phyloP scores from a whole-genome alignment of 30 jellyfish, hydroid and myxozoan genomes.

The Turritopsis dohrnii region DNA sequence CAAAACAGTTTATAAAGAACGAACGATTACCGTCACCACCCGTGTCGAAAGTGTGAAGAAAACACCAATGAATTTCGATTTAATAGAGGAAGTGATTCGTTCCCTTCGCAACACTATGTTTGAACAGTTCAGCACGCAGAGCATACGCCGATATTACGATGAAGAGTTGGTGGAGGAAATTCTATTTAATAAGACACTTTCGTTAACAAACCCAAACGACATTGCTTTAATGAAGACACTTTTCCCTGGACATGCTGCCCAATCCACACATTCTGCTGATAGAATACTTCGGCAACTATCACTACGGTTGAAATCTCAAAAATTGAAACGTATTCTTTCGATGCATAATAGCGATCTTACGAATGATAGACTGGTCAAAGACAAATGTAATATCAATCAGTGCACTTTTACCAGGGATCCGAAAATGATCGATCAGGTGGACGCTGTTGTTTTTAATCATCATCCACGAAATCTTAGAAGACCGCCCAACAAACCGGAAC shows the following conservation, averaged over 20 bases:
- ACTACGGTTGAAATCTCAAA: neutral
- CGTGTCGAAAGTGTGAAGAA: too few relatives aligned
- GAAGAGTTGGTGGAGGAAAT: neutral
- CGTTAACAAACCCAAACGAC: neutral
- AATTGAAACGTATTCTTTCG: neutral
- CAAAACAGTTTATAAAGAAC: neutral
- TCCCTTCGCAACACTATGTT: neutral
- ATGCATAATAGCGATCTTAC: neutral
- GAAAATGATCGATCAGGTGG: neutral
- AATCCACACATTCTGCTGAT: neutral
- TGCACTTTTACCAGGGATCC: slow-evolving; percentile 5
- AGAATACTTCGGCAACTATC: neutral
- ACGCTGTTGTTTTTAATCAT: neutral
- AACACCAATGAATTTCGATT: neutral
- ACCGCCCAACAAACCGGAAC: neutral
- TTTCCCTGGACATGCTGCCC: neutral
- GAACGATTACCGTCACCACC: neutral
- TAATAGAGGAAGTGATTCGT: neutral
- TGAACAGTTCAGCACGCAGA: neutral
- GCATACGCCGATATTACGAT: neutral
- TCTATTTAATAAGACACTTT: neutral
- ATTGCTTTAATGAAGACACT: neutral
- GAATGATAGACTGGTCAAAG: neutral
- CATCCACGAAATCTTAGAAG: neutral
- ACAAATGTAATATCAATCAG: neutral